These are phyloP conservation scores for Aricia agestis DNA, from an alignment of 1,140 invertebrate species.

Conservation along the genomic window DNA sequence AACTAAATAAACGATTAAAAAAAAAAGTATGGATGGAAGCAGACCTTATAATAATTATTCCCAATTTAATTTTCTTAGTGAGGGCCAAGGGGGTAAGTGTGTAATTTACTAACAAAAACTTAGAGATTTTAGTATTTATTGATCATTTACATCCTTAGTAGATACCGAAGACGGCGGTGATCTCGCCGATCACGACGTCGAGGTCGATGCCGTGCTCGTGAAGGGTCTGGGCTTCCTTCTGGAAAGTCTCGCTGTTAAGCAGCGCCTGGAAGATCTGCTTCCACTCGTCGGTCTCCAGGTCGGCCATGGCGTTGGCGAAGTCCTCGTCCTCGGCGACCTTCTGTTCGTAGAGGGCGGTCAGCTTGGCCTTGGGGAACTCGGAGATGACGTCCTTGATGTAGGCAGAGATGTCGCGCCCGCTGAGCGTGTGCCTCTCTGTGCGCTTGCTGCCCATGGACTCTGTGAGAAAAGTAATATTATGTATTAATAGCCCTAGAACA, in stretches of 20 bases:
- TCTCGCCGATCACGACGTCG: slow-evolving; percentile 37
- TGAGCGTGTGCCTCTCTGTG: slow-evolving; percentile 34
- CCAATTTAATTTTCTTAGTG: too few species aligned
- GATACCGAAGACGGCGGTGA: slow-evolving; percentile 52
- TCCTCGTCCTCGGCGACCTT: slow-evolving; percentile 53
- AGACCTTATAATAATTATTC: too few species aligned
- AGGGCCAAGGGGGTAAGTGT: too few species aligned
- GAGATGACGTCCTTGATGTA: slow-evolving; percentile 48
- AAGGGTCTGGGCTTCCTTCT: slow-evolving; percentile 43
- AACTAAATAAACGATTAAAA: too few species aligned
- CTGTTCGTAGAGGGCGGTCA: slow-evolving; percentile 51
- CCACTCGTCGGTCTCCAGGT: slow-evolving; percentile 55
- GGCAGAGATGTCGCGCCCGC: slow-evolving; percentile 44
- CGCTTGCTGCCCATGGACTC: slow-evolving; percentile 30
- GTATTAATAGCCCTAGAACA: too few species aligned
- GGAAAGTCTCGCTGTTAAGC: slow-evolving; percentile 48
- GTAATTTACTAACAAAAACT: too few species aligned
- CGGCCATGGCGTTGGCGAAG: slow-evolving; percentile 52
- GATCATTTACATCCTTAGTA: slow-evolving; percentile 26
- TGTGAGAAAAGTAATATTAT: slow-evolving; percentile 28
- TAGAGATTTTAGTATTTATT: neutral
- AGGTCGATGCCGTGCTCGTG: slow-evolving; percentile 51
- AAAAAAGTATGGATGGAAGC: too few species aligned
- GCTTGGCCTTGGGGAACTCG: slow-evolving; percentile 50
- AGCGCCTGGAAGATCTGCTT: slow-evolving; percentile 41